Conservation (phyloP, 2,797 vertebrate species). For the Helarctos malayanus region DNA sequence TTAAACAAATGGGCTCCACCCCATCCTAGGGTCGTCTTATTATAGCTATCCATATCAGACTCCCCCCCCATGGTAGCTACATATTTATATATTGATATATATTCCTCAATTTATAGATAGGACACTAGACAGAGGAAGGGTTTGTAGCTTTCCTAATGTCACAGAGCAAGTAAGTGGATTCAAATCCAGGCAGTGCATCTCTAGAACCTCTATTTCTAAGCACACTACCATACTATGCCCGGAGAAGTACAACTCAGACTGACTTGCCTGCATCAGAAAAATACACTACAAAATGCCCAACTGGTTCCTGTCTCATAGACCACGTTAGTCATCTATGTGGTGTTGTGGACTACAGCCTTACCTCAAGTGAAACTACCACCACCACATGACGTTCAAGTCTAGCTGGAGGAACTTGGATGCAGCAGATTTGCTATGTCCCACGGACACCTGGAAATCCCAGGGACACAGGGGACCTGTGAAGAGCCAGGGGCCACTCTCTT, state of each 20-base stretch:
- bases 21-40: background rate
- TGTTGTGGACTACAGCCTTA: background rate
- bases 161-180: background rate
- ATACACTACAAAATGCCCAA: background rate
- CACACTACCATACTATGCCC: no score
- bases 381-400: fast-evolving
- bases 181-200: background rate
- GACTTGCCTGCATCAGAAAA: background rate
- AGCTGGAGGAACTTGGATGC: background rate
- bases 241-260: background rate
- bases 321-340: background rate
- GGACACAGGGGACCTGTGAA: background rate
- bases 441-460: background rate
- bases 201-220: background rate
- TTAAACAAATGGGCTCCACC: conserved; percentile 67
- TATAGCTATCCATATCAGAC: background rate
- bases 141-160: background rate
- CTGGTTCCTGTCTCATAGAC: background rate
- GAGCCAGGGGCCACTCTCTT: background rate
- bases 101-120: background rate
- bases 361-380: background rate
- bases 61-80: background rate
- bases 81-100: background rate
- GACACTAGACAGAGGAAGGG: background rate
- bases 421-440: background rate